These are phyloP conservation scores for Kryptopterus vitreolus DNA, from an alignment of 2,797 vertebrate genomes.

Conservation along the genomic window DNA sequence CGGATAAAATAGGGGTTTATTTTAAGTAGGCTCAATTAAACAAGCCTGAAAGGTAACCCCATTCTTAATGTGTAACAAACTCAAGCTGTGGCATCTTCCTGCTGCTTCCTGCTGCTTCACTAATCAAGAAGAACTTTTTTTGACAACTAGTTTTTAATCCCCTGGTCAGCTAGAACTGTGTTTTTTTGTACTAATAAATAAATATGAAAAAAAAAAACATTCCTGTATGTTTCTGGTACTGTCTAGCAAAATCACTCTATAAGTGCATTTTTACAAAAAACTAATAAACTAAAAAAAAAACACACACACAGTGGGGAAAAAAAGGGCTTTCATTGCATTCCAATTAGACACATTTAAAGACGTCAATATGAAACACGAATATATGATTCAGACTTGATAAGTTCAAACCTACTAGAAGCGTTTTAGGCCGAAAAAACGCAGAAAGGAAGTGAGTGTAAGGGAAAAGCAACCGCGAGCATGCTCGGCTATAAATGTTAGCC, in stretches of 20 bases:
- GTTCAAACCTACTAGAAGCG: neutral
- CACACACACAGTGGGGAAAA: neutral
- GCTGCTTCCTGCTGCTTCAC: slow-evolving; percentile 4
- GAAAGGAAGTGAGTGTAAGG: neutral
- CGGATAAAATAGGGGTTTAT: neutral
- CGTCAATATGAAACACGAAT: neutral
- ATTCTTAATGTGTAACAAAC: neutral
- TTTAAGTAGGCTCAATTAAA: slow-evolving; percentile 8
- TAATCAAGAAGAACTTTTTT: slow-evolving; percentile 14
- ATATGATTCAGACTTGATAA: neutral
- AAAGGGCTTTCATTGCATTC: neutral
- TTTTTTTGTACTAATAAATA: neutral
- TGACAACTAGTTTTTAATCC: neutral
- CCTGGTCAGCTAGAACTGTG: neutral
- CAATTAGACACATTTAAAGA: neutral
- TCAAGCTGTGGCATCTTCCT: slow-evolving; percentile 3
- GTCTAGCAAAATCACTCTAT: neutral
- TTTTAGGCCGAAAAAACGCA: neutral
- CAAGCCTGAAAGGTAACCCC: neutral
- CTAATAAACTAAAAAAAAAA: neutral
- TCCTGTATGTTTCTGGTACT: neutral
- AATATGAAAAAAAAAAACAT: neutral
- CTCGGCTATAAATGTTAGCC: slow-evolving; percentile 15
- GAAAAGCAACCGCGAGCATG: neutral
- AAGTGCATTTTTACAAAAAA: neutral